A percentile compares a stretch with the other conserved stretches of the same genome.
Conservation (phyloP, 2,888 invertebrate genomes). For the Chalcis sispes region DNA sequence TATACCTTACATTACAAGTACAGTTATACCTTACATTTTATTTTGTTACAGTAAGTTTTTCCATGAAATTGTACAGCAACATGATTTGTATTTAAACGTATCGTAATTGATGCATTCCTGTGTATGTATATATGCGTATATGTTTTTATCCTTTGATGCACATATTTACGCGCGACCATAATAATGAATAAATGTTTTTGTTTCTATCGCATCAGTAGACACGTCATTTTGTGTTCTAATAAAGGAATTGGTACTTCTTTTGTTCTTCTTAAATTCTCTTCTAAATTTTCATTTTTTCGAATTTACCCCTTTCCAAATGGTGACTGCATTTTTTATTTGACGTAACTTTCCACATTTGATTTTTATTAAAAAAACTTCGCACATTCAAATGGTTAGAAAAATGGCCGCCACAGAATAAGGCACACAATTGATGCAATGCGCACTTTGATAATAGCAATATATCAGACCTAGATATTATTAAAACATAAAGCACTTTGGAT, state of each 20-base stretch:
- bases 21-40: conserved; percentile 72
- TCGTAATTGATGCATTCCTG: conserved; percentile 56
- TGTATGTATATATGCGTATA: conserved; percentile 55
- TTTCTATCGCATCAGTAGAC: conserved; percentile 29
- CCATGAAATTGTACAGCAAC: conserved; percentile 71
- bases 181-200: conserved; percentile 35
- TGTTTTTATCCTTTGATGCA: conserved; percentile 60
- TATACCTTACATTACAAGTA: too few relatives aligned
- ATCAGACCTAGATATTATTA: conserved; percentile 46
- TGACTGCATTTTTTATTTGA: conserved; percentile 2
- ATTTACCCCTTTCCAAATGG: background rate
- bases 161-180: conserved; percentile 46
- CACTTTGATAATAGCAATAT: conserved; percentile 61
- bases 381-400: conserved; percentile 68
- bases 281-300: conserved; percentile 7
- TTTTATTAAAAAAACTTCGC: background rate
- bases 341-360: background rate
- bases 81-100: conserved; percentile 67
- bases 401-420: conserved; percentile 76
- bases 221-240: conserved; percentile 5
- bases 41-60: conserved; percentile 70
- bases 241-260: conserved; percentile 61
- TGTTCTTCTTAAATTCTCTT: too few relatives aligned
- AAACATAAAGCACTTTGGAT: conserved; percentile 51
- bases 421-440: conserved; percentile 76